phyloP scores from a whole-genome alignment of 2,113 vertebrate species.

The Tragelaphus scriptus region DNA sequence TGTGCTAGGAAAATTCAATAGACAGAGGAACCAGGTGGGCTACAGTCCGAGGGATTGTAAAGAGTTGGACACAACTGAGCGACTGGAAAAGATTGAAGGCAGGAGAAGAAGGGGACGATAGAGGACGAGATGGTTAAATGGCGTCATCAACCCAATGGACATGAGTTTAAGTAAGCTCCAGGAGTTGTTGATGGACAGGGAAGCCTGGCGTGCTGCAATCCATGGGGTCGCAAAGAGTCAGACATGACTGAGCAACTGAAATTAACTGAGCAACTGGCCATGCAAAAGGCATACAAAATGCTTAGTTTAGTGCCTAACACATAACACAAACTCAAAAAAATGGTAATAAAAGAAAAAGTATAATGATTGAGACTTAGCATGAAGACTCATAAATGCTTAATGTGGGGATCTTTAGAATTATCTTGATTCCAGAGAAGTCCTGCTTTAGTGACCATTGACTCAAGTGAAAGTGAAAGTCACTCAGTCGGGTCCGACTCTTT shows the following conservation, averaged over 20 bases:
- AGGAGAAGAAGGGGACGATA: neutral
- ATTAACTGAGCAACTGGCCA: neutral
- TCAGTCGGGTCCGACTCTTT: rapidly evolving
- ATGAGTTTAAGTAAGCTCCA: neutral
- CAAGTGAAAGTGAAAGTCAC: neutral
- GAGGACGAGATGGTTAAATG: neutral
- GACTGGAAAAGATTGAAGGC: neutral
- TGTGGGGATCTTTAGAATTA: neutral
- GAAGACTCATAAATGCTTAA: neutral
- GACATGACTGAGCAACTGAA: neutral
- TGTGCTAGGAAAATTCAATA: neutral
- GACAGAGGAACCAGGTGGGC: neutral
- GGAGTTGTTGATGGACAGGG: neutral
- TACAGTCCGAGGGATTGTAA: neutral
- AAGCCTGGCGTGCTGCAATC: rapidly evolving
- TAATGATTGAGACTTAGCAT: neutral
- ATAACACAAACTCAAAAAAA: neutral
- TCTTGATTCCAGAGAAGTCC: neutral
- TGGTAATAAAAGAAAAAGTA: neutral
- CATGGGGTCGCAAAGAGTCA: neutral
- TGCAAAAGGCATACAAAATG: neutral
- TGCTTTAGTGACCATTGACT: neutral
- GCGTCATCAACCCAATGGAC: rapidly evolving
- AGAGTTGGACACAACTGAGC: neutral
- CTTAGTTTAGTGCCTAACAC: neutral